Evolutionary conservation across 2,797 vertebrate genomes (phyloP), one percentile per base, ranked within the genome.

Genomic region (Gymnoscopelus braueri): DNA sequence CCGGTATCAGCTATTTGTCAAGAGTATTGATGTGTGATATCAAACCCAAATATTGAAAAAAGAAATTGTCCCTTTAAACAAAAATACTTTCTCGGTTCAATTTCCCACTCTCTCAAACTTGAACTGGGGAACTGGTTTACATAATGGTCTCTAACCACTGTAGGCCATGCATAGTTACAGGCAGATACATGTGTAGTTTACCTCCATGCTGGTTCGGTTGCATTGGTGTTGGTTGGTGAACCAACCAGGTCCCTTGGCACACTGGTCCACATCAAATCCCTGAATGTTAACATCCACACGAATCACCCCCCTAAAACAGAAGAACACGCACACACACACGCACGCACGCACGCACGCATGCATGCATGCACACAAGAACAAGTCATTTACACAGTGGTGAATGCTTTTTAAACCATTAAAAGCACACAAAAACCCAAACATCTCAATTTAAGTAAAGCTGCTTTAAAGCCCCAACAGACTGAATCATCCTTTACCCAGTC

Each of bases 161-260:
- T 8, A 39, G 39, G 8, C 39, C 39, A 44, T 44, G 26, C 26
- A 29, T 29, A 29, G 26, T 29, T 29, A 3, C 2, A 4, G 26
- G 32, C 29, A 44, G 39, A 44, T 44, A 44, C 39, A 24, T 32
- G 1, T 15, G 29, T n/a, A 24, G 67, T 75, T 84, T 94, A 98
- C 97, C 96, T 98, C 93, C 86, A 96, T 98, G 90, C 91, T 97
- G 87, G 97, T 98, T 90, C 94, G 95, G 81, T 99, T 97, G 77
- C 97, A 99, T 83, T 90, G 91, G 83, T 99, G 97, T 0, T 96
- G 96, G 77, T 95, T 92, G 0, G 96, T 85, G 52, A 96, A 98
- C 97, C 97, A 99, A 77, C 91, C 84, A 1, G 94, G 89, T 51
- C 92, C 94, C 0, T 75, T 83, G 48, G 91, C 70, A 60, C 97